Percentiles rank a stretch among this genome's conserved stretches.
Evolutionary conservation across 2,797 vertebrate genomes (phyloP).

Genomic region (Muscicapa comitata): DNA sequence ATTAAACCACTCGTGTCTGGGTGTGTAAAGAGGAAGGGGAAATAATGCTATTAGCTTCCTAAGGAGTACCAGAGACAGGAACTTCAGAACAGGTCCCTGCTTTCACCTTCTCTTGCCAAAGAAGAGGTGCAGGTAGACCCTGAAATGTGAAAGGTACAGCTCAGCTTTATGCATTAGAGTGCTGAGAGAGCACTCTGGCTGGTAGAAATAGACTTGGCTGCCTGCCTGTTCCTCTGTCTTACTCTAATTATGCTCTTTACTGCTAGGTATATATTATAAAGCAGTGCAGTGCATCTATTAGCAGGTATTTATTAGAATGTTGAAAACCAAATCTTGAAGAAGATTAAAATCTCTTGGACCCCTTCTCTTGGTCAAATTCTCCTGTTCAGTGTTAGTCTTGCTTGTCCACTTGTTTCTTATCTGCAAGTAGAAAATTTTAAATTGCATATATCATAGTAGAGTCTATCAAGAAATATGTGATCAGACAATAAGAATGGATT

Average conservation of each 20-base stretch:
- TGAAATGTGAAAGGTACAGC: background rate
- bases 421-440: background rate
- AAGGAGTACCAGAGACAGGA: background rate
- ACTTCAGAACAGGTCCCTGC: background rate
- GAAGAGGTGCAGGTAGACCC: background rate
- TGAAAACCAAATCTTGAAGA: background rate
- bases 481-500: background rate
- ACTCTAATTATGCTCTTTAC: background rate
- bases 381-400: background rate
- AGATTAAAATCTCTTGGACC: background rate
- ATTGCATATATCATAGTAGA: background rate
- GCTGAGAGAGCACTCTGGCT: background rate
- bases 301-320: background rate
- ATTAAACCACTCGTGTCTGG: background rate
- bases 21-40: background rate
- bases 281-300: background rate
- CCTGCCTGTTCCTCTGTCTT: background rate
- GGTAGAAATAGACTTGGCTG: background rate
- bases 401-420: background rate
- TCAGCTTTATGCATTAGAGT: background rate
- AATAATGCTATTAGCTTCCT: background rate
- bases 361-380: background rate
- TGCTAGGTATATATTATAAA: background rate
- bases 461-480: rapidly evolving
- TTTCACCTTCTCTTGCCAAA: background rate